A percentile compares a stretch with the other conserved stretches of the same genome.
Conservation (phyloP, 2,888 invertebrate species). For the Volucella inflata region DNA sequence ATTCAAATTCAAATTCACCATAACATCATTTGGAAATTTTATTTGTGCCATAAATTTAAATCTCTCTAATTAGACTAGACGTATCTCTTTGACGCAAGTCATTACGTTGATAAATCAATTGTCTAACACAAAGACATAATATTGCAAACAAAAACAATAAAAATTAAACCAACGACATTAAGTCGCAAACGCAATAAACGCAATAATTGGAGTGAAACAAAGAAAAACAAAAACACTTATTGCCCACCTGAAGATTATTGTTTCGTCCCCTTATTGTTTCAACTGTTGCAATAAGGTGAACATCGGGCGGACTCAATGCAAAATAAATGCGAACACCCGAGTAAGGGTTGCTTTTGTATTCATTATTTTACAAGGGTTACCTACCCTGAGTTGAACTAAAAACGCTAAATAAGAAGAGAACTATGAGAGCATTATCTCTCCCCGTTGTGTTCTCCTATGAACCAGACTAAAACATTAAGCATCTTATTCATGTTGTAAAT, state of each 20-base stretch:
- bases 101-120: no score
- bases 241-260: conserved; percentile 51
- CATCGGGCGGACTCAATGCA: conserved; percentile 8
- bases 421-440: neutral
- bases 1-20: no score
- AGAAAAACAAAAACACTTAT: conserved; percentile 38
- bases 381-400: no score
- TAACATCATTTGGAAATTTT: no score
- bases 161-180: neutral
- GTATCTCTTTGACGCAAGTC: no score
- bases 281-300: conserved; percentile 28
- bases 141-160: neutral
- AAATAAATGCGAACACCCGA: conserved; percentile 15
- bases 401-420: neutral
- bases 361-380: neutral
- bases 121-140: no score
- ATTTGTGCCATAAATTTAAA: no score
- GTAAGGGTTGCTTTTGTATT: conserved; percentile 11
- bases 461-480: conserved; percentile 13
- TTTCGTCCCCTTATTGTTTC: conserved; percentile 6
- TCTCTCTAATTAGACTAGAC: no score
- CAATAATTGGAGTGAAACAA: conserved; percentile 8
- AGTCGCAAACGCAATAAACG: neutral
- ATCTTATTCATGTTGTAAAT: conserved; percentile 18
- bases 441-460: neutral